phyloP scores from a whole-genome alignment of 2,797 vertebrate genomes.

The Mionectes olivaceus region DNA sequence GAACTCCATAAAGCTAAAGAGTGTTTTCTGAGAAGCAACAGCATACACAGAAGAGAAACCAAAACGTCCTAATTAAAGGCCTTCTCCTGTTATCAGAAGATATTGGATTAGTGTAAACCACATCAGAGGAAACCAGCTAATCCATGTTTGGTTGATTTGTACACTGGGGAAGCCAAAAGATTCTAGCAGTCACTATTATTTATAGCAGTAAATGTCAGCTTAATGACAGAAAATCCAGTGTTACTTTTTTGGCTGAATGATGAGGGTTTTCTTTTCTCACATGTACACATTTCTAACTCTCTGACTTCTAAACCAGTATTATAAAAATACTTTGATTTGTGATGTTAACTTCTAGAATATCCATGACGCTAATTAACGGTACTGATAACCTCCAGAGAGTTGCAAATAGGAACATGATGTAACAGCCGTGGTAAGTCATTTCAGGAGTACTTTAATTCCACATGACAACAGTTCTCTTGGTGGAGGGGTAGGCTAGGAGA shows the following conservation, averaged over 20 bases:
- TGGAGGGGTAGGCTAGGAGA: neutral
- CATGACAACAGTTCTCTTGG: neutral
- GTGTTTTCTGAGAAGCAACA: conserved; percentile 11
- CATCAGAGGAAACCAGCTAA: conserved; percentile 50
- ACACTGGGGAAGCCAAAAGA: conserved; percentile 15
- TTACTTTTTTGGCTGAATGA: neutral
- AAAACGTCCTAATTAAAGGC: conserved; percentile 11
- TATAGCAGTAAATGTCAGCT: conserved; percentile 43
- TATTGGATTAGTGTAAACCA: conserved; percentile 40
- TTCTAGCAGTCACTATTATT: conserved; percentile 51
- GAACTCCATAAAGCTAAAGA: neutral
- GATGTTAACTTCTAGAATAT: conserved; percentile 19
- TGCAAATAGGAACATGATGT: conserved; percentile 3
- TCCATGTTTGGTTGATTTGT: conserved; percentile 30
- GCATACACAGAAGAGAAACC: neutral
- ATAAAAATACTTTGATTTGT: conserved; percentile 12
- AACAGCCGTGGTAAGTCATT: neutral
- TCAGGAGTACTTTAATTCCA: conserved; percentile 19
- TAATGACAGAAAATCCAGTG: neutral
- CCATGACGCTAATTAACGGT: neutral
- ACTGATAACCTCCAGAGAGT: neutral
- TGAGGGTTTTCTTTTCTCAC: neutral
- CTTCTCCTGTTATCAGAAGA: conserved; percentile 26
- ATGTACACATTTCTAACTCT: neutral
- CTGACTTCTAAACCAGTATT: neutral